Conservation (phyloP, 2,797 vertebrate genomes). For the Notolabrus celidotus region DNA sequence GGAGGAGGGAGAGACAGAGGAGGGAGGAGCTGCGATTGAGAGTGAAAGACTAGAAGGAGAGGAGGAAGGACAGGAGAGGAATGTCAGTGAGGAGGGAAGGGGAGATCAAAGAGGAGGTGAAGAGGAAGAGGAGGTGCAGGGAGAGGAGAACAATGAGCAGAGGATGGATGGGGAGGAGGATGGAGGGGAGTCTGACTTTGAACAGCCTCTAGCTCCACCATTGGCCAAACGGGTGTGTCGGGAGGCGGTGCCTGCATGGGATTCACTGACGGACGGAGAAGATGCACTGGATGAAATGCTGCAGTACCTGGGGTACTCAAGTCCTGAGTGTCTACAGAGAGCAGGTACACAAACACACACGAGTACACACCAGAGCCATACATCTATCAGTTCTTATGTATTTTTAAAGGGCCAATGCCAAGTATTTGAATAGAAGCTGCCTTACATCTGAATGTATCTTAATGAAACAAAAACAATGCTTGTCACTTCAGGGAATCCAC, state of each 20-base stretch:
- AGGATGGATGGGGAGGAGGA: constrained; percentile 75
- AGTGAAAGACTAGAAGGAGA: constrained; percentile 62
- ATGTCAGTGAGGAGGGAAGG: constrained; percentile 77
- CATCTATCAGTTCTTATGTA: too few species aligned
- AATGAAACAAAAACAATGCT: too few species aligned
- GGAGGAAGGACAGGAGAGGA: constrained; percentile 56
- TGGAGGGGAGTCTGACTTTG: constrained; percentile 62
- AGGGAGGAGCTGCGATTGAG: constrained; percentile 75
- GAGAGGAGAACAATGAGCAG: constrained; percentile 45
- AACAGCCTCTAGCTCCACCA: constrained; percentile 86
- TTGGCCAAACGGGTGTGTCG: constrained; percentile 90
- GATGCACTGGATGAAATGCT: constrained; percentile 96
- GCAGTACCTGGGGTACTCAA: constrained; percentile 95
- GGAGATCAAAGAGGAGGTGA: constrained; percentile 75
- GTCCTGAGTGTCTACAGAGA: constrained; percentile 97
- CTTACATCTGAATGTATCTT: neutral
- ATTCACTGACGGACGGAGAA: constrained; percentile 92
- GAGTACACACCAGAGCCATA: constrained; percentile 1
- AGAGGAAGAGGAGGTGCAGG: constrained; percentile 28
- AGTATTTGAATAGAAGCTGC: too few species aligned
- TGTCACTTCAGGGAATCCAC: constrained; percentile 83
- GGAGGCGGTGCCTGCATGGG: constrained; percentile 94
- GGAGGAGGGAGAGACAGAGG: constrained; percentile 80
- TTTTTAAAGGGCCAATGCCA: too few species aligned
- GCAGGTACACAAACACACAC: constrained; percentile 81